phyloP scores from a whole-genome alignment of 2,113 vertebrate species.

The Spermophilus dauricus region DNA sequence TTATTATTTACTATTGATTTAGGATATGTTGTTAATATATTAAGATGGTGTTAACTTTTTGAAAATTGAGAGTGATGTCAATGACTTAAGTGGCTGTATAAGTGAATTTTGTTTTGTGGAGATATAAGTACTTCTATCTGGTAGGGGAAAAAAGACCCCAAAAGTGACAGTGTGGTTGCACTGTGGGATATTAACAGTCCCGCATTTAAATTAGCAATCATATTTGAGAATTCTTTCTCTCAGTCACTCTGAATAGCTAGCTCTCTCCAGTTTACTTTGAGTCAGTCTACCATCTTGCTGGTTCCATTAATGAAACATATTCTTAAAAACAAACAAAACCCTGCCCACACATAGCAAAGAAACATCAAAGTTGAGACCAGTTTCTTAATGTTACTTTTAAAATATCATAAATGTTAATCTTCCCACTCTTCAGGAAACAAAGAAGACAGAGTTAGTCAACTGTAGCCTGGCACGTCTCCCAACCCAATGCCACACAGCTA shows the following conservation, averaged over 20 bases:
- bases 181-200: neutral
- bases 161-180: neutral
- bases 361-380: neutral
- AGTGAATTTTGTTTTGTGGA: neutral
- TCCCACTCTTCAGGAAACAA: constrained; percentile 44
- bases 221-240: neutral
- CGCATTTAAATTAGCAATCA: neutral
- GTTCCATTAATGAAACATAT: neutral
- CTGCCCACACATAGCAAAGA: constrained; percentile 23
- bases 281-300: neutral
- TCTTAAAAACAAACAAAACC: constrained; percentile 22
- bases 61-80: neutral
- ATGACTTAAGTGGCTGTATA: no score
- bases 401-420: constrained; percentile 37
- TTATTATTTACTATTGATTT: neutral
- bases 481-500: neutral
- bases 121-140: neutral
- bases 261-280: neutral
- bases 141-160: neutral
- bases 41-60: neutral
- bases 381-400: constrained; percentile 46
- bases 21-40: neutral
- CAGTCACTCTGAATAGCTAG: neutral
- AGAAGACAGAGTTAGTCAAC: neutral
- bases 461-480: neutral